Percentiles rank a stretch among this genome's conserved stretches.
Evolutionary conservation across 2,888 invertebrate species (phyloP).

Genomic region (Colletes collaris): DNA sequence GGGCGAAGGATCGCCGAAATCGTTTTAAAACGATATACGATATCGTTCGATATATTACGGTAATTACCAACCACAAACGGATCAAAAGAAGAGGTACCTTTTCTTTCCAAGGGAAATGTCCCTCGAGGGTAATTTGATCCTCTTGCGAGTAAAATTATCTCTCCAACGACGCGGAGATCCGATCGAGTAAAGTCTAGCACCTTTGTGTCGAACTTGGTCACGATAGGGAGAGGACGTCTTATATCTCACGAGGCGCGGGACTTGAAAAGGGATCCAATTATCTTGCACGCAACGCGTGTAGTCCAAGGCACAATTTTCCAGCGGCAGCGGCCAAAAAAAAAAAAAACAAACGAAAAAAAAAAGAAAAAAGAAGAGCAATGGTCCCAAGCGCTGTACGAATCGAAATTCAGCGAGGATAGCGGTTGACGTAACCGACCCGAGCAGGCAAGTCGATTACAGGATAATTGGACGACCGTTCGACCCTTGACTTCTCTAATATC

Average conservation of each 20-base stretch:
- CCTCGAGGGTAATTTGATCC: constrained; percentile 22
- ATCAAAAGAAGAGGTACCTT: neutral
- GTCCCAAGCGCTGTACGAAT: constrained; percentile 44
- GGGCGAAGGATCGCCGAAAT: constrained; percentile 7
- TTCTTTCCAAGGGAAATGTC: neutral
- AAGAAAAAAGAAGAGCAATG: constrained; percentile 18
- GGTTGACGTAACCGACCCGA: constrained; percentile 56
- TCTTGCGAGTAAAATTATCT: constrained; percentile 42
- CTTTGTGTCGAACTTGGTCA: constrained; percentile 59
- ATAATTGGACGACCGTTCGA: constrained; percentile 59
- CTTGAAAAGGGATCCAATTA: constrained; percentile 65
- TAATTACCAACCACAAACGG: constrained; percentile 28
- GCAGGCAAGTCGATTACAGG: constrained; percentile 45
- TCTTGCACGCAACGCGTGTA: constrained; percentile 65
- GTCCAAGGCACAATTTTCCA: constrained; percentile 58
- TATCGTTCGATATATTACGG: constrained; percentile 12
- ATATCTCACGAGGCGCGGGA: constrained; percentile 24
- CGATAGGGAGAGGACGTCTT: constrained; percentile 37
- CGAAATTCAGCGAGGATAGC: constrained; percentile 62
- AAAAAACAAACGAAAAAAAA: neutral
- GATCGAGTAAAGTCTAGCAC: constrained; percentile 49
- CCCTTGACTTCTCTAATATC: constrained; percentile 55
- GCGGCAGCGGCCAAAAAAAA: constrained; percentile 34
- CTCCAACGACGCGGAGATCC: constrained; percentile 14
- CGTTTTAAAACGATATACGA: constrained; percentile 5